Conservation (phyloP, 2,797 vertebrate species). For the Lophius americanus region DNA sequence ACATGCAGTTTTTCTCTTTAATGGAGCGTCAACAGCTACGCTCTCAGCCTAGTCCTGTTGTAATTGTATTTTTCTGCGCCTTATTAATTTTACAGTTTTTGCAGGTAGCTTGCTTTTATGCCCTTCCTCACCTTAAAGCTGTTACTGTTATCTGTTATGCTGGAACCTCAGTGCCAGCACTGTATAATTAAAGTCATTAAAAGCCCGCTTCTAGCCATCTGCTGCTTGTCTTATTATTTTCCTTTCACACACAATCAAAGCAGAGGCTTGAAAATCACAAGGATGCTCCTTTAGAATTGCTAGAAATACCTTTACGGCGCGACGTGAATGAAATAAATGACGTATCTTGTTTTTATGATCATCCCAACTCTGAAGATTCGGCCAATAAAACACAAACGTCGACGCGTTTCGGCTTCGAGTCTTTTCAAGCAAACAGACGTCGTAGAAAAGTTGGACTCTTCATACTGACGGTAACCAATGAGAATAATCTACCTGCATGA, state of each 20-base stretch:
- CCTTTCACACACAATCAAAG: background rate
- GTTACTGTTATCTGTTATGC: slow-evolving; percentile 38
- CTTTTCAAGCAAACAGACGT: too few species aligned
- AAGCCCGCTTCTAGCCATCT: slow-evolving; percentile 26
- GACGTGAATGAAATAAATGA: too few species aligned
- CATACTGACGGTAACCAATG: too few species aligned
- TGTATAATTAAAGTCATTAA: slow-evolving; percentile 29
- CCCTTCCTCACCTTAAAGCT: slow-evolving; percentile 18
- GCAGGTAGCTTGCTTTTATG: slow-evolving; percentile 29
- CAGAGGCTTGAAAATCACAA: too few species aligned
- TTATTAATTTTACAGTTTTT: slow-evolving; percentile 37
- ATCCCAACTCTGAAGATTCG: too few species aligned
- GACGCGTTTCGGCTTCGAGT: too few species aligned
- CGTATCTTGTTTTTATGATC: too few species aligned
- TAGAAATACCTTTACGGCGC: too few species aligned
- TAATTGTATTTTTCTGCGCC: slow-evolving; percentile 28
- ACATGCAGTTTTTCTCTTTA: slow-evolving; percentile 18
- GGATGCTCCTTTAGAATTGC: too few species aligned
- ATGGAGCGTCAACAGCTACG: slow-evolving; percentile 15
- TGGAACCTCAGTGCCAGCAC: slow-evolving; percentile 16
- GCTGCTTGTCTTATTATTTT: slow-evolving; percentile 20
- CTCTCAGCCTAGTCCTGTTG: slow-evolving; percentile 16
- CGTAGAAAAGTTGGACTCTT: too few species aligned
- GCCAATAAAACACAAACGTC: too few species aligned
- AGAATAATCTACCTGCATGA: too few species aligned